Evolutionary conservation across 2,888 invertebrate genomes (phyloP), one percentile per base, ranked within the genome.

Genomic region (Cactoblastis cactorum): DNA sequence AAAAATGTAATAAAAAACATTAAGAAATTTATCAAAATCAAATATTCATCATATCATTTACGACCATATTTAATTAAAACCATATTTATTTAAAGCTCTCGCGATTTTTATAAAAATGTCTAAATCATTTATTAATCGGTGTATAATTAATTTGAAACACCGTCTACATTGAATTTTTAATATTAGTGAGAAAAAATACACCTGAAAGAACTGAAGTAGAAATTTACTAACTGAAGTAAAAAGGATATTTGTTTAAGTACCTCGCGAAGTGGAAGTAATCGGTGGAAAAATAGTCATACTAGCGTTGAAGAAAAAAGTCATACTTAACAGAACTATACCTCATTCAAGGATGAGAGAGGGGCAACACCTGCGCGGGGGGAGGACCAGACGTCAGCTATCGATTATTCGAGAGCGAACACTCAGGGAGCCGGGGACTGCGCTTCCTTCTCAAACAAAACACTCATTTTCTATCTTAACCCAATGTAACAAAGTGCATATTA

Each of bases 301-400:
- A 4, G 1, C 28, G 8, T 22, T 33, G 12, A 22, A 45, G 53
- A 49, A 58, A 45, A 53, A 49, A 58, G 49, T 52, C 51, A 55
- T 19, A 1, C 14, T 1, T 17, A 50, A n/a, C 6, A 35, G 53
- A 69, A 73, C 65, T 5, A 38, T 47, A 55, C 70, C 61, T 64
- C 77, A 67, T 63, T 52, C 53, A 53, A 63, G 70, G 75, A 67
- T 64, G 69, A 64, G 66, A 67, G 69, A 62, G 73, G 73, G 77
- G 70, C 57, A 64, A 61, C 65, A 83, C 81, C 83, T 83, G 80
- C 66, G 72, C 72, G 70, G 67, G 69, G 62, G 68, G 74, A 70
- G 73, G 68, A 76, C 86, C 88, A 88, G 88, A 88, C 88, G 88
- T 87, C 87, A 86, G 82, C 76, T 88, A 88, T 88, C 87, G 88